Evolutionary conservation across 2,797 vertebrate genomes (phyloP), one percentile per base, ranked within the genome.

Genomic region (Microhierax caerulescens): DNA sequence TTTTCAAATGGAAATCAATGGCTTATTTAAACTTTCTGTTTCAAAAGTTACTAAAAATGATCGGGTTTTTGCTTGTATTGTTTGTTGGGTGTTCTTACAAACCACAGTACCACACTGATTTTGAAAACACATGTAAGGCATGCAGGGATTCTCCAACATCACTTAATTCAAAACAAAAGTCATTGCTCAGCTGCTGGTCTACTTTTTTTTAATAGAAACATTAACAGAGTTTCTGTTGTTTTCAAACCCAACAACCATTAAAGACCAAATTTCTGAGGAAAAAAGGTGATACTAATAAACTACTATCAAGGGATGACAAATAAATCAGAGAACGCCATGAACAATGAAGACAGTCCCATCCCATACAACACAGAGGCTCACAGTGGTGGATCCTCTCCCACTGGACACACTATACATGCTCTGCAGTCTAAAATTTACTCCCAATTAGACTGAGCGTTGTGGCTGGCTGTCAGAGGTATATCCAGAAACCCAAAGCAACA

Each of bases 331-430:
- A 61, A 59, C 59, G 56, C 10, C 50, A 69, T 0, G 0, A 54
- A 63, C 2, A 2, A n/a, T 8, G 24, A 77, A 83, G 61, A 63
- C 5, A 51, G 17, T 28, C 18, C 53, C 36, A n/a, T 8, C 32
- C 24, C 41, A 7, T 1, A 30, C 0, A 0, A 54, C 23, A 64
- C 60, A 45, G 28, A 79, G 13, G 11, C 34, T 79, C 3, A 1
- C 56, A 22, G 59, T 37, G 54, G 9, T n/a, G 41, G 3, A 83
- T 41, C 16, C 47, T 47, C 72, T 45, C 83, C 80, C 73, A 61
- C 60, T 5, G 2, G 43, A 57, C 34, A 48, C 60, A 39, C 21
- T 24, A 4, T 6, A 22, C 0, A 1, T 20, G 36, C 9, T 77
- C 53, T 53, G 28, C 11, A 48, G 12, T 6, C 59, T 61, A 64